Evolutionary conservation across 2,888 invertebrate genomes (phyloP).

Genomic region (Dynastes grantii): DNA sequence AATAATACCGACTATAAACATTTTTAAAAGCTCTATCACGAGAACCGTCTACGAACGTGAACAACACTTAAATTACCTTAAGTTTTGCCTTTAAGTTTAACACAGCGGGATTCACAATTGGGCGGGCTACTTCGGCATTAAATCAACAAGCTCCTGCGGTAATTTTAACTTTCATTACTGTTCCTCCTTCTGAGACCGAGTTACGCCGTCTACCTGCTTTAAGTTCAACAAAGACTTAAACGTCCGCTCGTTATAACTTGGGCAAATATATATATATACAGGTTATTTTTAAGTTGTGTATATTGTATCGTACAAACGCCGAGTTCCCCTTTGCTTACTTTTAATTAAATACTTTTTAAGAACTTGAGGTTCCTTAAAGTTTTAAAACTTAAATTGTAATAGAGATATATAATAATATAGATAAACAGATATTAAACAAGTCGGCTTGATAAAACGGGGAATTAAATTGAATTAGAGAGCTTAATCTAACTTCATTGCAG

Average conservation of each 20-base stretch:
- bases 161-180: conserved; percentile 44
- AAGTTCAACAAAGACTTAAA: conserved; percentile 35
- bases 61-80: conserved; percentile 46
- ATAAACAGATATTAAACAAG: no score
- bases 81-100: conserved; percentile 38
- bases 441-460: no score
- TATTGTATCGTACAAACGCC: no score
- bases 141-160: conserved; percentile 42
- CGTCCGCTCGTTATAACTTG: conserved; percentile 40
- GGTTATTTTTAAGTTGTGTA: not conserved
- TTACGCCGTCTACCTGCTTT: conserved; percentile 17
- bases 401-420: no score
- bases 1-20: conserved; percentile 37
- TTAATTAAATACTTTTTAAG: not conserved
- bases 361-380: not conserved
- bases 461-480: no score
- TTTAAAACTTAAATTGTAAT: no score
- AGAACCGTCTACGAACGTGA: conserved; percentile 23
- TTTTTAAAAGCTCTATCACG: conserved; percentile 33
- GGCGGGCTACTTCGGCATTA: conserved; percentile 36
- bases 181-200: conserved; percentile 23
- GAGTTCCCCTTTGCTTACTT: not conserved
- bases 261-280: conserved; percentile 2
- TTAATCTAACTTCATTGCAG: no score
- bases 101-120: conserved; percentile 41